Evolutionary conservation across 2,113 vertebrate genomes (phyloP).

Genomic region (Aleadryas rufinucha): DNA sequence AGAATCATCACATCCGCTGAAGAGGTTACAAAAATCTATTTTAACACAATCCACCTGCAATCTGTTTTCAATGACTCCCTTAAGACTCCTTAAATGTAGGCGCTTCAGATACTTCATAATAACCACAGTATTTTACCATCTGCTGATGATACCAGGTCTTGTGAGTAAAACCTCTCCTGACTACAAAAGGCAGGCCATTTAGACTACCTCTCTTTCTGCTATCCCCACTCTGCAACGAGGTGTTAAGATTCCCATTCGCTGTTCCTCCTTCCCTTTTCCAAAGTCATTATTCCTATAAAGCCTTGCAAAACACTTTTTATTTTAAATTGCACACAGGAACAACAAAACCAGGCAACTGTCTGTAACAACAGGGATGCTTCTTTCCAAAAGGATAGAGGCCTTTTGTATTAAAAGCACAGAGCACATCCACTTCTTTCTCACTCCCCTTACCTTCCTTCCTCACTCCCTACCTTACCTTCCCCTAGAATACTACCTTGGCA

Average conservation of each 20-base stretch:
- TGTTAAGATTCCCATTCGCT: not conserved
- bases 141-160: not conserved
- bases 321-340: not conserved
- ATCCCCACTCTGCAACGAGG: not conserved
- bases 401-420: not conserved
- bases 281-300: not conserved
- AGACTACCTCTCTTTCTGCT: not conserved
- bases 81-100: not conserved
- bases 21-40: constrained; percentile 21
- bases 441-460: too few relatives aligned
- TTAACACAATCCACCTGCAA: constrained; percentile 13
- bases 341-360: not conserved
- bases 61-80: not conserved
- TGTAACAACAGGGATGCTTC: not conserved
- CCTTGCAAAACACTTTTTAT: not conserved
- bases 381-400: not conserved
- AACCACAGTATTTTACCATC: not conserved
- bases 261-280: not conserved
- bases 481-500: not conserved
- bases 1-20: not conserved
- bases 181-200: not conserved
- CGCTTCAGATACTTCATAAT: not conserved
- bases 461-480: not conserved
- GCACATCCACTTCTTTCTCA: not conserved
- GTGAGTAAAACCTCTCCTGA: not conserved